These are phyloP conservation scores for Heliconius himera DNA, from an alignment of 1,140 invertebrate genomes.

Conservation along the genomic window DNA sequence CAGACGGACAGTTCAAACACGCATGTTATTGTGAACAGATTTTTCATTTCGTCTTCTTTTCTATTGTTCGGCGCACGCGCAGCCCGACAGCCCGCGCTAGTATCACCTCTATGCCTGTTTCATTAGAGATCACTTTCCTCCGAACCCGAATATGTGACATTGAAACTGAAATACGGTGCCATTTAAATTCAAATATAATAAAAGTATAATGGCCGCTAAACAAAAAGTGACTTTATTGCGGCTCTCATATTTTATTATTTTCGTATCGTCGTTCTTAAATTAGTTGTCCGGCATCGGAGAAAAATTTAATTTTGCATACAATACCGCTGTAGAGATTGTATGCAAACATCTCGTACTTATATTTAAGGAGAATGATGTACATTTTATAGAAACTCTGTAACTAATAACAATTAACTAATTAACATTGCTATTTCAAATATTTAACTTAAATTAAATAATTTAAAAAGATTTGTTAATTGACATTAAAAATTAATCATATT, in stretches of 20 bases:
- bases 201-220: conserved; percentile 39
- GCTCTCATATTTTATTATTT: conserved; percentile 34
- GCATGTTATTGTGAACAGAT: conserved; percentile 66
- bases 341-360: too few species aligned
- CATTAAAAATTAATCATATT: too few species aligned
- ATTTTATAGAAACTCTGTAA: too few species aligned
- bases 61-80: conserved; percentile 51
- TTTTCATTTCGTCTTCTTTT: conserved; percentile 60
- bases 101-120: not conserved
- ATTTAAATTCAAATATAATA: conserved; percentile 45
- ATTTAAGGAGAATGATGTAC: too few species aligned
- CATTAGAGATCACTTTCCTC: conserved; percentile 9
- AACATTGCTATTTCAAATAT: not conserved
- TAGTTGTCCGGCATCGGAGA: conserved; percentile 20
- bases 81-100: not conserved
- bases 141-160: conserved; percentile 27
- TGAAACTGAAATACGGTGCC: conserved; percentile 41
- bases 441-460: not conserved
- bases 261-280: conserved; percentile 28
- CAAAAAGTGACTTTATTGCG: conserved; percentile 27
- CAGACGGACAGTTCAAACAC: conserved; percentile 66
- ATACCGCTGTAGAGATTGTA: conserved; percentile 5
- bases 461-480: not conserved
- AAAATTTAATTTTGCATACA: conserved; percentile 33
- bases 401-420: not conserved